These are phyloP conservation scores for Entomyzon cyanotis DNA, from an alignment of 2,113 vertebrate species.

Conservation along the genomic window DNA sequence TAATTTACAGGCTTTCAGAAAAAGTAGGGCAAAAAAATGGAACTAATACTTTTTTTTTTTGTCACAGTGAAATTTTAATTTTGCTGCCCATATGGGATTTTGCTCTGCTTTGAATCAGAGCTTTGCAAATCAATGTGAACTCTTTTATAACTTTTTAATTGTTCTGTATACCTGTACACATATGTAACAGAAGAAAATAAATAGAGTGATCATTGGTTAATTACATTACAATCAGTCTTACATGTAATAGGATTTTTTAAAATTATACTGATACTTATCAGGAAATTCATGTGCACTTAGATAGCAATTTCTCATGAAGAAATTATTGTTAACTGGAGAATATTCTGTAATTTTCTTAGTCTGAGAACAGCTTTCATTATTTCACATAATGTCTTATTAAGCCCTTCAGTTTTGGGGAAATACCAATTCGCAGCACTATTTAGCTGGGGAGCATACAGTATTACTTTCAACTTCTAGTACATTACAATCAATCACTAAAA, in stretches of 20 bases:
- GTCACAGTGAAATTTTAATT: conserved; percentile 2
- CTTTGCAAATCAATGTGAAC: background rate
- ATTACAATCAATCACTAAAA: background rate
- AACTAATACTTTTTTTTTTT: background rate
- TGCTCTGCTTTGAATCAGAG: background rate
- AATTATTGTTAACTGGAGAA: background rate
- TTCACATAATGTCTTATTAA: background rate
- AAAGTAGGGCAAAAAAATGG: conserved; percentile 41
- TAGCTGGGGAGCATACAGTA: background rate
- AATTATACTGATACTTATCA: background rate
- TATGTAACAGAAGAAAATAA: background rate
- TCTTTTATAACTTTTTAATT: background rate
- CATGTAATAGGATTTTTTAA: background rate
- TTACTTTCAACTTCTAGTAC: background rate
- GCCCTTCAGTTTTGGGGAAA: background rate
- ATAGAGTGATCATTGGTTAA: background rate
- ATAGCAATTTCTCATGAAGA: background rate
- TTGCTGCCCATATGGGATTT: conserved; percentile 29
- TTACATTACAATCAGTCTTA: background rate
- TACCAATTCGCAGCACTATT: background rate
- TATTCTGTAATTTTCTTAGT: background rate
- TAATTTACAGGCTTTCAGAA: conserved; percentile 43
- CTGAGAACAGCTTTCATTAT: background rate
- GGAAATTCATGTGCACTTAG: background rate
- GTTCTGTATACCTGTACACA: background rate